Evolutionary conservation across 1,140 invertebrate species (phyloP).

Genomic region (Drosophila santomea): DNA sequence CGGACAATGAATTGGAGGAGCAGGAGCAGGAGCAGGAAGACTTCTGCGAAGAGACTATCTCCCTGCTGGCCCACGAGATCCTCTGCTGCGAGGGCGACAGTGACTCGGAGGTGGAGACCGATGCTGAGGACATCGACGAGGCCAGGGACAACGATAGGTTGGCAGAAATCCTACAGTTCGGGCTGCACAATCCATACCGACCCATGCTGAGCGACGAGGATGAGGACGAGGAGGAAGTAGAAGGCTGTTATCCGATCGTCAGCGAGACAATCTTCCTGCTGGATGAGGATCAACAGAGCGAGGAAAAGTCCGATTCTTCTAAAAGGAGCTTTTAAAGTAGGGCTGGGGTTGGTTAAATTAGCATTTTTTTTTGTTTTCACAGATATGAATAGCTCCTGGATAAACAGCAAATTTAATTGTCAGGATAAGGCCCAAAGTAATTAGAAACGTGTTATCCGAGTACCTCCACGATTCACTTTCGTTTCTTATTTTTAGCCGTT

Average conservation of each 20-base stretch:
- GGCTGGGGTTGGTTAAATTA: no score
- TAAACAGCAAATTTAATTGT: no score
- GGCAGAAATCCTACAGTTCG: not conserved
- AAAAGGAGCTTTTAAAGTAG: not conserved
- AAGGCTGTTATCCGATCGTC: not conserved
- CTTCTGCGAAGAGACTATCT: conserved; percentile 45
- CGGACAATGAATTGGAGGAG: conserved; percentile 33
- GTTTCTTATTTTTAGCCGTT: not conserved
- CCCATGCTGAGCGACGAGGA: conserved; percentile 40
- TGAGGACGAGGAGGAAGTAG: not conserved
- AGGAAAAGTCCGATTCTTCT: conserved; percentile 9
- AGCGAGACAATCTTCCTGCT: conserved; percentile 15
- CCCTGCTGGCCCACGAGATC: conserved; percentile 57
- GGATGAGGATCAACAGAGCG: conserved; percentile 22
- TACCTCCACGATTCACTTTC: not conserved
- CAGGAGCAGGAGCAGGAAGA: conserved; percentile 6
- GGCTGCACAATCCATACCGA: conserved; percentile 20
- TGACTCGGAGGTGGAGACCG: conserved; percentile 25
- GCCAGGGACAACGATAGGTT: conserved; percentile 1
- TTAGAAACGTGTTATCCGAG: no score
- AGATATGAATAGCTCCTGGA: not conserved
- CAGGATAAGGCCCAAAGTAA: no score
- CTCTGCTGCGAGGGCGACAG: conserved; percentile 58
- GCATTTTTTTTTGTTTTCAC: not conserved
- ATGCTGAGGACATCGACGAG: not conserved